Percentiles rank a stretch among this genome's conserved stretches.
phyloP scores from a whole-genome alignment of 2,797 vertebrate species.

The Hapalemur alaotrensis region DNA sequence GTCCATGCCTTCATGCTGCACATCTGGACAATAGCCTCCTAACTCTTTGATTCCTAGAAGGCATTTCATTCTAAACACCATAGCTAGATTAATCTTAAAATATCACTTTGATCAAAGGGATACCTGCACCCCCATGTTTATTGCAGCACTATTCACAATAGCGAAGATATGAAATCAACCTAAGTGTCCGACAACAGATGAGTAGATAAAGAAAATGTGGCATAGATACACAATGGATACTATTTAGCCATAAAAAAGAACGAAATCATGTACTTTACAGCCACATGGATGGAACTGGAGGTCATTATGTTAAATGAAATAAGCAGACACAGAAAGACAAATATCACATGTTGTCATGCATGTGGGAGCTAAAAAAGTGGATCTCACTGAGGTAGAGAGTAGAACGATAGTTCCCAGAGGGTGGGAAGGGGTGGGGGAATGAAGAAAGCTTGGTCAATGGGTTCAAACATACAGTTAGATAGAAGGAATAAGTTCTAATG shows the following conservation, averaged over 20 bases:
- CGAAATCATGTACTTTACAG: background rate
- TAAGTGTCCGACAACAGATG: background rate
- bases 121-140: background rate
- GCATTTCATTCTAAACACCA: background rate
- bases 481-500: background rate
- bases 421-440: background rate
- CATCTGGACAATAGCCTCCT: background rate
- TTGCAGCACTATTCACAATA: background rate
- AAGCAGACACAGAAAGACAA: background rate
- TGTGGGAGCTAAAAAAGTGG: background rate
- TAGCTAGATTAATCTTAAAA: slow-evolving; percentile 19
- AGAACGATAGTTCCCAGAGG: background rate
- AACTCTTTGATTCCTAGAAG: background rate
- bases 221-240: background rate
- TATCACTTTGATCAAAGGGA: background rate
- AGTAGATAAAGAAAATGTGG: background rate
- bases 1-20: background rate
- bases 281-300: background rate
- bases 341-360: background rate
- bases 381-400: background rate
- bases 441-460: background rate
- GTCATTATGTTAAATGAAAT: background rate
- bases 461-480: background rate
- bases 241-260: background rate
- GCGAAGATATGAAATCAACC: background rate